Evolutionary conservation across 2,113 vertebrate genomes (phyloP).

Genomic region (Amphiprion ocellaris): DNA sequence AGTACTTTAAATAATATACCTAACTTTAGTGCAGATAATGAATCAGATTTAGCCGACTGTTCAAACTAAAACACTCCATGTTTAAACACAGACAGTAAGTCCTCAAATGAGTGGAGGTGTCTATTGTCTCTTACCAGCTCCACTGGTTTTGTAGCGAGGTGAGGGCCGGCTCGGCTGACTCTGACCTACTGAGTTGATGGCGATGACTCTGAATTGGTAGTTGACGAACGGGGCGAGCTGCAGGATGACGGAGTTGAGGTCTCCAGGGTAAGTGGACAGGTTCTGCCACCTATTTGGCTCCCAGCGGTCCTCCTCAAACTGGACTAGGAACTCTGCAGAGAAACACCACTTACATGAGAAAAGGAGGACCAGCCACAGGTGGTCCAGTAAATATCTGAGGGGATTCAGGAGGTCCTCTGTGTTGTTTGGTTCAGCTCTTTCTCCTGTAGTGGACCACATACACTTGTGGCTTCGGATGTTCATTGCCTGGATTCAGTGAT

Average conservation of each 20-base stretch:
- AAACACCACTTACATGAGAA: not conserved
- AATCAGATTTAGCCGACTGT: too few relatives aligned
- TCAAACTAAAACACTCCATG: too few relatives aligned
- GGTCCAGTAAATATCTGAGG: not conserved
- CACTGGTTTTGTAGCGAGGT: constrained; percentile 91
- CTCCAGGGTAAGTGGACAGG: constrained; percentile 89
- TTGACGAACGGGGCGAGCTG: constrained; percentile 93
- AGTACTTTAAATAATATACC: not conserved
- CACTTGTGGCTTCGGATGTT: too few relatives aligned
- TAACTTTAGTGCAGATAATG: too few relatives aligned
- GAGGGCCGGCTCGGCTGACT: constrained; percentile 92
- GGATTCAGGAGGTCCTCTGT: too few relatives aligned
- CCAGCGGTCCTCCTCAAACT: constrained; percentile 93
- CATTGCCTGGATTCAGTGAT: too few relatives aligned
- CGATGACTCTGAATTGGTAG: constrained; percentile 96
- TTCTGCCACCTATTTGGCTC: constrained; percentile 91
- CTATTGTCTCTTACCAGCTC: constrained; percentile 85
- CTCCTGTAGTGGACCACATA: too few relatives aligned
- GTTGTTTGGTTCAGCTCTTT: too few relatives aligned
- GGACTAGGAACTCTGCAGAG: constrained; percentile 89
- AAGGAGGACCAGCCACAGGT: too few relatives aligned
- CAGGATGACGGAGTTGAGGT: constrained; percentile 90
- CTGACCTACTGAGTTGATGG: constrained; percentile 92
- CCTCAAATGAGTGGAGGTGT: too few relatives aligned
- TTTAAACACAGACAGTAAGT: too few relatives aligned